Evolutionary conservation across 2,113 vertebrate genomes (phyloP).

Genomic region (Ochotona princeps): DNA sequence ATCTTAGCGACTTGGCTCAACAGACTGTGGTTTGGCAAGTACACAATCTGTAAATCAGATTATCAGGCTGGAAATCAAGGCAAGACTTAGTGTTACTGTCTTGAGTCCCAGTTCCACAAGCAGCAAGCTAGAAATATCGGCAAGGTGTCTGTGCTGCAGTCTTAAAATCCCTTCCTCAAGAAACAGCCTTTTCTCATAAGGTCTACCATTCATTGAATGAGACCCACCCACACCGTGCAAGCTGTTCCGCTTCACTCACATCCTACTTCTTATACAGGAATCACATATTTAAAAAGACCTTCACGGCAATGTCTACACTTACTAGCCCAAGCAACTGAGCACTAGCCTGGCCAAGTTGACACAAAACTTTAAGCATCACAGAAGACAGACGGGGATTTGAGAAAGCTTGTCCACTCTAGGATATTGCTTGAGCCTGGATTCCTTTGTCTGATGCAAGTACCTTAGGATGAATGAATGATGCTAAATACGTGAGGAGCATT

Average conservation of each 20-base stretch:
- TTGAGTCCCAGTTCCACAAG: not conserved
- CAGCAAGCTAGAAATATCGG: not conserved
- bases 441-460: not conserved
- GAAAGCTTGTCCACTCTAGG: not conserved
- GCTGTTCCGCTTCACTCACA: not conserved
- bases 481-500: not conserved
- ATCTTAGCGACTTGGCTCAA: not conserved
- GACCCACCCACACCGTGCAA: not conserved
- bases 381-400: not conserved
- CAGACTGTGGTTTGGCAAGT: not conserved
- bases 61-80: not conserved
- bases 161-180: not conserved
- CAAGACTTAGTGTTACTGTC: not conserved
- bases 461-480: not conserved
- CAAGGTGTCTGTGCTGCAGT: not conserved
- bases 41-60: not conserved
- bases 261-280: not conserved
- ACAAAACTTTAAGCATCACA: fast-evolving
- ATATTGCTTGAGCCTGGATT: not conserved
- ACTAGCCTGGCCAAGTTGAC: too few species aligned
- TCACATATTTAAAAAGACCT: not conserved
- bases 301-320: not conserved
- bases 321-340: not conserved
- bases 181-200: not conserved
- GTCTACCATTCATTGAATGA: not conserved